phyloP scores from a whole-genome alignment of 2,888 invertebrate genomes.

The Omphaloscelis lunosa region DNA sequence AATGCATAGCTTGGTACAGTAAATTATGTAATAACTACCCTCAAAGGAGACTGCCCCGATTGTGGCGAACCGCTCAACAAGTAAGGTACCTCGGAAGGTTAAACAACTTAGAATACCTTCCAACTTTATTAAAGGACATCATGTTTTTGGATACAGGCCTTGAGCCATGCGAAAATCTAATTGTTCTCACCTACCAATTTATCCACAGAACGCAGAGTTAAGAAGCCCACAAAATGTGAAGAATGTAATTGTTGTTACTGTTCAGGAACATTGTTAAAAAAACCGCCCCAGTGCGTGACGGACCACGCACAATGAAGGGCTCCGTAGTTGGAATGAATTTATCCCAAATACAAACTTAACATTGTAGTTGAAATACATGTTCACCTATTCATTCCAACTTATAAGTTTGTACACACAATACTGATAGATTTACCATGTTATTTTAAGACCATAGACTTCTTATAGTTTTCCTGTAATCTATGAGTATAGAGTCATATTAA shows the following conservation, averaged over 20 bases:
- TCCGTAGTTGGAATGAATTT: too few species aligned
- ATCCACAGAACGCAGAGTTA: not conserved
- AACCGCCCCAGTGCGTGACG: too few species aligned
- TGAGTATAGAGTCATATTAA: too few species aligned
- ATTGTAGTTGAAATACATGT: too few species aligned
- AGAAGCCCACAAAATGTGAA: not conserved
- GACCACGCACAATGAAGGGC: too few species aligned
- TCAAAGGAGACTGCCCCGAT: constrained; percentile 24
- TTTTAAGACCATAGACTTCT: too few species aligned
- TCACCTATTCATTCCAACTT: too few species aligned
- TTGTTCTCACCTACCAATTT: not conserved
- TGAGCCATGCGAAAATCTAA: not conserved
- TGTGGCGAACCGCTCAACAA: constrained; percentile 47
- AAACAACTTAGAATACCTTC: not conserved
- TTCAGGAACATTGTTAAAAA: not conserved
- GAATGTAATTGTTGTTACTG: not conserved
- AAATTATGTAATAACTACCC: constrained; percentile 40
- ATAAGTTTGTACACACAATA: too few species aligned
- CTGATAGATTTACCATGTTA: too few species aligned
- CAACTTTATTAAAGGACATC: not conserved
- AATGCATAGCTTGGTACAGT: constrained; percentile 10
- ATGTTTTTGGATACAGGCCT: too few species aligned
- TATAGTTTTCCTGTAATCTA: too few species aligned
- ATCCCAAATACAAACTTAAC: too few species aligned
- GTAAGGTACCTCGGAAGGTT: constrained; percentile 21